Evolutionary conservation across 2,113 vertebrate species (phyloP).

Genomic region (Muntiacus reevesi): DNA sequence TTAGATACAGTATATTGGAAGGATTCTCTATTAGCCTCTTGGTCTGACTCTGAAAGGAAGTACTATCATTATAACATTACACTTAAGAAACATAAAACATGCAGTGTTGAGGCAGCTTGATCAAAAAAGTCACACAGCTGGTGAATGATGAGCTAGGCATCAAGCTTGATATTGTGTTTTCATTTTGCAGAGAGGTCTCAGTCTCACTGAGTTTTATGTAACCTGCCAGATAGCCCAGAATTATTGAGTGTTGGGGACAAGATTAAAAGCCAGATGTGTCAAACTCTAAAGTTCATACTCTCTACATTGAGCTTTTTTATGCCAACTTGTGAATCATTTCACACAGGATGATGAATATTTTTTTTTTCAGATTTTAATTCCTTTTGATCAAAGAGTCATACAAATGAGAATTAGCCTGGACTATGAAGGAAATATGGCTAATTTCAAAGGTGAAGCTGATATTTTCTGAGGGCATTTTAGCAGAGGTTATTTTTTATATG

Average conservation of each 20-base stretch:
- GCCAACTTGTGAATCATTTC: neutral
- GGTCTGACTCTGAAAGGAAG: neutral
- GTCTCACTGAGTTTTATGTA: neutral
- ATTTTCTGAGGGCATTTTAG: neutral
- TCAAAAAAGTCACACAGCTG: neutral
- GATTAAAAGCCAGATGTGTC: neutral
- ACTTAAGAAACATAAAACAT: neutral
- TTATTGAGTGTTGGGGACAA: neutral
- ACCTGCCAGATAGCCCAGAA: neutral
- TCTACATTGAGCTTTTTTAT: conserved; percentile 7
- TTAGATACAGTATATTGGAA: neutral
- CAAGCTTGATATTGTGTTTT: neutral
- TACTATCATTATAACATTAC: neutral
- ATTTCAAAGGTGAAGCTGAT: neutral
- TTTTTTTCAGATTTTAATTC: neutral
- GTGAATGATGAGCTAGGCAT: neutral
- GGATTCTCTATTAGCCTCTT: neutral
- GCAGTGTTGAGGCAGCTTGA: neutral
- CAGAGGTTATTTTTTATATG: neutral
- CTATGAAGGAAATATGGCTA: neutral
- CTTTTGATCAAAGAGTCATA: neutral
- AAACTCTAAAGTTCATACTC: neutral
- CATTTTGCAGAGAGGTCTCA: neutral
- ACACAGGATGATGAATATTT: neutral
- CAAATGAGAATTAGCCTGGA: neutral